These are phyloP conservation scores for Petrocephalus microphthalmus DNA, from an alignment of 2,113 vertebrate genomes.

Conservation along the genomic window DNA sequence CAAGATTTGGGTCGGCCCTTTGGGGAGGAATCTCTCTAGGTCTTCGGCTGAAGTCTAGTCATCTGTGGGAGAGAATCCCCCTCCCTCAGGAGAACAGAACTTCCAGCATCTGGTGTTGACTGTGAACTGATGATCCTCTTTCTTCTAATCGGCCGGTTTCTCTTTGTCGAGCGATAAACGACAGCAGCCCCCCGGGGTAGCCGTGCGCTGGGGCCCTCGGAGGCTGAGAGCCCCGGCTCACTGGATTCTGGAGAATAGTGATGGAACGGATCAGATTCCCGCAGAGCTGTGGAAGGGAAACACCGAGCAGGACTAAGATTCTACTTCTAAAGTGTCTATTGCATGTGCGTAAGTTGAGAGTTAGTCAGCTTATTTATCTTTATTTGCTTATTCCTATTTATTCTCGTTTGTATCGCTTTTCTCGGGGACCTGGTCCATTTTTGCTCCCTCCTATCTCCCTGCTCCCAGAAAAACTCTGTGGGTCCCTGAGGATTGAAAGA, in stretches of 20 bases:
- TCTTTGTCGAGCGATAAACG: slow-evolving; percentile 35
- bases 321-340: neutral
- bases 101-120: slow-evolving; percentile 37
- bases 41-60: neutral
- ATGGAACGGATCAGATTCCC: neutral
- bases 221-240: neutral
- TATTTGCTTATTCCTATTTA: neutral
- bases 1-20: neutral
- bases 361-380: neutral
- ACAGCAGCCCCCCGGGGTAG: slow-evolving; percentile 19
- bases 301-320: neutral
- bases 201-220: neutral
- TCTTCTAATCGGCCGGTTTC: slow-evolving; percentile 7
- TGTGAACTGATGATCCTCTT: slow-evolving; percentile 31
- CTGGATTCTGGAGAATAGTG: neutral
- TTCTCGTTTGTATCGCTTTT: neutral
- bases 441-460: too few relatives aligned
- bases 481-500: neutral
- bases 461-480: neutral
- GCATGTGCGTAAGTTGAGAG: neutral
- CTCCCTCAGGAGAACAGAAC: slow-evolving; percentile 20
- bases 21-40: neutral
- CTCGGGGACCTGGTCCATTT: neutral
- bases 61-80: neutral
- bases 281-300: neutral